Conservation (phyloP, 2,888 invertebrate species). For the Caenorhabditis plicata region DNA sequence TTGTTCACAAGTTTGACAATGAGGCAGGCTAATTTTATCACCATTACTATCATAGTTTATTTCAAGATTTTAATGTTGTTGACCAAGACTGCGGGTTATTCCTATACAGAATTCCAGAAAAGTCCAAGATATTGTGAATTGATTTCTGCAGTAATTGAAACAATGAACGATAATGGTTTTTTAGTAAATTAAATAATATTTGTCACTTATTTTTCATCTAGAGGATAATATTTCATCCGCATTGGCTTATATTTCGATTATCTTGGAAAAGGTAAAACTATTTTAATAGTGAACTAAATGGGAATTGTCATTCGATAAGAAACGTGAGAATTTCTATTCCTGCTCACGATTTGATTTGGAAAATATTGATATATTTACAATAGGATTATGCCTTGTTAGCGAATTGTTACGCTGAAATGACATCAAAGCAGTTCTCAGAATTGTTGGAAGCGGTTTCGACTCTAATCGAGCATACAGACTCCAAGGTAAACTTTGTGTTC, state of each 20-base stretch:
- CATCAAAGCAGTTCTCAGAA: conserved; percentile 1
- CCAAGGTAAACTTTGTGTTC: neutral
- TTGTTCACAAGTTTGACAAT: neutral
- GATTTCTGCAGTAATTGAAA: too few species aligned
- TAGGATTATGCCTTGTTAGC: conserved; percentile 39
- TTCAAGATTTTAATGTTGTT: conserved; percentile 10
- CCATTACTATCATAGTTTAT: too few species aligned
- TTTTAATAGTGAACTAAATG: too few species aligned
- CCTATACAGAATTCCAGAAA: conserved; percentile 22
- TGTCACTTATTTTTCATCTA: neutral
- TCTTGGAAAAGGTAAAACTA: conserved; percentile 39
- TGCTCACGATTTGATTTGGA: too few species aligned
- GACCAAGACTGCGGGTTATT: conserved; percentile 11
- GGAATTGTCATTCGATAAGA: too few species aligned
- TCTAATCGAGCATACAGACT: neutral
- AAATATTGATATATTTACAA: too few species aligned
- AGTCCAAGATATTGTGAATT: conserved; percentile 10
- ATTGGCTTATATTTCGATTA: conserved; percentile 29
- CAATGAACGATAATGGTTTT: too few species aligned
- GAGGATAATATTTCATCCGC: neutral
- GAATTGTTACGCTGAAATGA: conserved; percentile 28
- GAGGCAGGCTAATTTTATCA: too few species aligned
- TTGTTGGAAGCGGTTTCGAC: conserved; percentile 6
- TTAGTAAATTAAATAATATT: neutral
- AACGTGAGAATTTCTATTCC: too few species aligned